A percentile compares a stretch with the other conserved stretches of the same genome.
Evolutionary conservation across 37 sponge, comb jelly and placozoan species (phyloP).

Genomic region (Beroe ovata): DNA sequence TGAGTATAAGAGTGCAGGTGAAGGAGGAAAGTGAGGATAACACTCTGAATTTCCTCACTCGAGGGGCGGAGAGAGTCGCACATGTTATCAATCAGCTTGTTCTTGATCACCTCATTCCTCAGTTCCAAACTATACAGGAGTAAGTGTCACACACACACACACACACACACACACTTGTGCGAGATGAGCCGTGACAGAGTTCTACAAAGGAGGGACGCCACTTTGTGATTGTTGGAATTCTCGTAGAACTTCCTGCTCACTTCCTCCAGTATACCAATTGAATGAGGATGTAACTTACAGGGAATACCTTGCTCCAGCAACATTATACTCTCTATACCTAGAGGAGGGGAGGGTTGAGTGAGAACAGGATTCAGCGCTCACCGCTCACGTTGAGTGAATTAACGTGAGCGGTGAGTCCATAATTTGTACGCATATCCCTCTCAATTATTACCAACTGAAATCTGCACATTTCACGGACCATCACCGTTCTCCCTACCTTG

Average conservation of each 20-base stretch:
- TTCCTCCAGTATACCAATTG: conserved; percentile 22
- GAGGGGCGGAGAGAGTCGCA: conserved; percentile 57
- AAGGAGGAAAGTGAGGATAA: conserved; percentile 36
- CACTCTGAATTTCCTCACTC: conserved; percentile 18
- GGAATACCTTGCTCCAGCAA: conserved; percentile 4
- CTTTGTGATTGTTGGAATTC: conserved; percentile 39
- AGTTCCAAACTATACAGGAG: conserved; percentile 16
- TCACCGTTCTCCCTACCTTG: background rate
- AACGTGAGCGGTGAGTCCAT: no score
- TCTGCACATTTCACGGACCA: no score
- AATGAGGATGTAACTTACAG: background rate
- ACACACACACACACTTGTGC: background rate
- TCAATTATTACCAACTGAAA: no score
- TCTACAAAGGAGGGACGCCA: background rate
- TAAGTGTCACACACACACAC: background rate
- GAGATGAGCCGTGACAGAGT: conserved; percentile 22
- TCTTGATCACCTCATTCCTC: conserved; percentile 24
- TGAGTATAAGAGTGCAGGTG: conserved; percentile 7
- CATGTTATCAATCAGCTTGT: conserved; percentile 53
- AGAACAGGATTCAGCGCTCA: no score
- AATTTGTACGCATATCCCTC: no score
- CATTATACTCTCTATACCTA: conserved; percentile 43
- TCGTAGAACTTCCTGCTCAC: conserved; percentile 49
- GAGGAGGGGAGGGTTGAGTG: no score
- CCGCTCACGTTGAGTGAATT: no score